A percentile compares a stretch with the other conserved stretches of the same genome.
These are phyloP conservation scores for Parazoanthus darwini DNA, from an alignment of 92 coral and sea anemone species.

Conservation along the genomic window DNA sequence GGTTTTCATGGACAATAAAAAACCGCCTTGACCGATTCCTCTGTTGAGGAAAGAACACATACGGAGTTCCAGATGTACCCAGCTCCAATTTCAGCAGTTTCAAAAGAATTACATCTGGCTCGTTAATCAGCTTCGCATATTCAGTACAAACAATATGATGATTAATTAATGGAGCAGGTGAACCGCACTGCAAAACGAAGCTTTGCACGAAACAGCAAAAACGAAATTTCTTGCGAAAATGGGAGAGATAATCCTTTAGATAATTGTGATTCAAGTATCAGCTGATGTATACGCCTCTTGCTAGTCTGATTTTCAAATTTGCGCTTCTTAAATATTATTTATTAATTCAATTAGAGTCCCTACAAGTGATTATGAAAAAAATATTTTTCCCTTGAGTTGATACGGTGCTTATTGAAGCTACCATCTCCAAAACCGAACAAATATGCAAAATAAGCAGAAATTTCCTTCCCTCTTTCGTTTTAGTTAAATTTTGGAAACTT, in stretches of 20 bases:
- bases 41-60: not conserved
- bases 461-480: not conserved
- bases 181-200: not conserved
- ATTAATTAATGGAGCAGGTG: not conserved
- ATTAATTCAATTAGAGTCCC: not conserved
- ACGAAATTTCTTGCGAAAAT: not conserved
- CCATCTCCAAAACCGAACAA: not conserved
- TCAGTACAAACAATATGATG: not conserved
- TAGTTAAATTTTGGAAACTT: not conserved
- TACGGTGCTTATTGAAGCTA: not conserved
- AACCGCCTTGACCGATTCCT: not conserved
- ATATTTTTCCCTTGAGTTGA: not conserved
- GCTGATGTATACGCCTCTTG: not conserved
- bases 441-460: not conserved
- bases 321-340: not conserved
- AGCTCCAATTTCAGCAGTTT: not conserved
- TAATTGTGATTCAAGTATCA: not conserved
- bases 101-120: not conserved
- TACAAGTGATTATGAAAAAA: not conserved
- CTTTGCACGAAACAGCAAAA: constrained; percentile 2
- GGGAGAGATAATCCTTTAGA: no score
- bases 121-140: not conserved
- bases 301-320: not conserved
- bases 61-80: not conserved
- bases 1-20: not conserved